These are phyloP conservation scores for Cheilosia pagana DNA, from an alignment of 2,888 invertebrate genomes.

Conservation along the genomic window DNA sequence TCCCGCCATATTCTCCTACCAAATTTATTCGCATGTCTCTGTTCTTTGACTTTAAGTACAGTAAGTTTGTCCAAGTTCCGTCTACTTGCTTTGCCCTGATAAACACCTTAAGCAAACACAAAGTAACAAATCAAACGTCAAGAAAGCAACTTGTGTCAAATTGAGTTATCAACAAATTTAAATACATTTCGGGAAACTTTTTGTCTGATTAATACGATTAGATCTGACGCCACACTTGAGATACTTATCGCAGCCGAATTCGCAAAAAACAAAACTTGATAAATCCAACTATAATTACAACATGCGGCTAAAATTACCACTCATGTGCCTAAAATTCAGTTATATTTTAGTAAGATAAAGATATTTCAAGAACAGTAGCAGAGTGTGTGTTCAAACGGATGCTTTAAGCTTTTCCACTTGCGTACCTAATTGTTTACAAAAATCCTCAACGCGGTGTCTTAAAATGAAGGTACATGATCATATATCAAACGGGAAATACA, in stretches of 20 bases:
- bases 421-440: neutral
- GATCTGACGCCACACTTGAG: neutral
- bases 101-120: too few species aligned
- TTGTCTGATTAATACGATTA: neutral
- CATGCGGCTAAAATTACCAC: neutral
- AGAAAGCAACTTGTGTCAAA: neutral
- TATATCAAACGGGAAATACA: neutral
- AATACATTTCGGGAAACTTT: neutral
- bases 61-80: too few species aligned
- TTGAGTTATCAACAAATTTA: neutral
- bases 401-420: neutral
- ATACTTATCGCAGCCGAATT: neutral
- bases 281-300: neutral
- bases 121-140: neutral
- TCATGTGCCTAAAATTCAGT: neutral
- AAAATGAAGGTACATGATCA: too few species aligned
- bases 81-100: too few species aligned
- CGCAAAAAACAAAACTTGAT: neutral
- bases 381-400: neutral
- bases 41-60: too few species aligned
- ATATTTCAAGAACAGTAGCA: neutral
- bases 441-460: neutral
- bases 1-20: too few species aligned
- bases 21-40: too few species aligned
- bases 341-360: constrained; percentile 5